These are phyloP conservation scores for Branchellion lobata DNA, from an alignment of 2,888 invertebrate species.

Conservation along the genomic window DNA sequence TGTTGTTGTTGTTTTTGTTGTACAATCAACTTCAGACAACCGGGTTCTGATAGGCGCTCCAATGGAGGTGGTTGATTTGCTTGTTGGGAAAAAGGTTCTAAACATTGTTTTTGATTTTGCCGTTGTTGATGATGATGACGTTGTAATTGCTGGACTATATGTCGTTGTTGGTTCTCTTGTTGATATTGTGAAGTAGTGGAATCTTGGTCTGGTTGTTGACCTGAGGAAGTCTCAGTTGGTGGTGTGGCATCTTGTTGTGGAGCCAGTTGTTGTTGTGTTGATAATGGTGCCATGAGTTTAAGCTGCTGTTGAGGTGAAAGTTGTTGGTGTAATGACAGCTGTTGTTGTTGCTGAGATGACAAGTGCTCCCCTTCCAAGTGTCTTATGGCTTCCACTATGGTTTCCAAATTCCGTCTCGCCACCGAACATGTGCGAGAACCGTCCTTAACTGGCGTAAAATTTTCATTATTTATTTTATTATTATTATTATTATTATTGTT, in stretches of 20 bases:
- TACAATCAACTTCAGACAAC: conserved; percentile 8
- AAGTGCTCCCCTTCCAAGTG: conserved; percentile 84
- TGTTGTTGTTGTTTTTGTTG: conserved; percentile 34
- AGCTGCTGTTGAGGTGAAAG: conserved; percentile 11
- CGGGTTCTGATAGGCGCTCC: not conserved
- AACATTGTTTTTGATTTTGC: not conserved
- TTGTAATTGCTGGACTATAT: no score
- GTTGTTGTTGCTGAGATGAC: not conserved
- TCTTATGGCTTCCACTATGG: conserved; percentile 95
- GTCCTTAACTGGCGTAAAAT: not conserved
- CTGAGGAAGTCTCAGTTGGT: no score
- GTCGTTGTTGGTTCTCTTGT: no score
- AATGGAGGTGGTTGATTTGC: not conserved
- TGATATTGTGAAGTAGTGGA: no score
- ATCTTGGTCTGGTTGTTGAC: no score
- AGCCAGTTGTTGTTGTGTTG: not conserved
- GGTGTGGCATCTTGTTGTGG: no score
- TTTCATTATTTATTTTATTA: not conserved
- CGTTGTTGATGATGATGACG: no score
- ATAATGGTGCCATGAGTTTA: not conserved
- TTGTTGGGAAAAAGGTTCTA: not conserved
- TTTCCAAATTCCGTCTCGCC: conserved; percentile 90
- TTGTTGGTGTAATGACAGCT: not conserved
- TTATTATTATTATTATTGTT: not conserved
- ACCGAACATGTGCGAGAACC: conserved; percentile 63